phyloP scores from a whole-genome alignment of 2,888 invertebrate species.

The Tyria jacobaeae region DNA sequence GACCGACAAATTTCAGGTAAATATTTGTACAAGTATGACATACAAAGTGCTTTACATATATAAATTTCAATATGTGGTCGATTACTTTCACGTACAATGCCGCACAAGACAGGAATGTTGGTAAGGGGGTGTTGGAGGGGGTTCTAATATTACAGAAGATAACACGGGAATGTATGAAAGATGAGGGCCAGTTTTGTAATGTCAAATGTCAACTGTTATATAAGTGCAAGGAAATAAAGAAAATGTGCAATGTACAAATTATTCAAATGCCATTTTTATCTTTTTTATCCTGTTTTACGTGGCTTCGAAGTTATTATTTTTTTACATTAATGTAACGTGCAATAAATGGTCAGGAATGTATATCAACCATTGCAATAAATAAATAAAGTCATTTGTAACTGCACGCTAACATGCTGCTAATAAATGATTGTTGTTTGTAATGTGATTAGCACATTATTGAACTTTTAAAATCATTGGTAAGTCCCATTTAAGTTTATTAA shows the following conservation, averaged over 20 bases:
- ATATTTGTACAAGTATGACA: background rate
- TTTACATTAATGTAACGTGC: background rate
- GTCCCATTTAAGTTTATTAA: background rate
- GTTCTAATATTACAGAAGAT: background rate
- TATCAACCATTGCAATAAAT: background rate
- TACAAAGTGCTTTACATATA: background rate
- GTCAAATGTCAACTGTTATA: constrained; percentile 46
- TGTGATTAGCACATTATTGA: too few species aligned
- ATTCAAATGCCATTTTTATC: background rate
- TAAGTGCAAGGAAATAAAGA: constrained; percentile 33
- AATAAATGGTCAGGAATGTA: too few species aligned
- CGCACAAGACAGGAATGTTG: constrained; percentile 28
- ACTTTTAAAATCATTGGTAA: background rate
- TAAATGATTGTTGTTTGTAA: too few species aligned
- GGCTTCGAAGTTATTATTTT: too few species aligned
- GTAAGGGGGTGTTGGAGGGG: too few species aligned
- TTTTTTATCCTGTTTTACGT: background rate
- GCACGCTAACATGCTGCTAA: background rate
- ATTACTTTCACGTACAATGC: constrained; percentile 1
- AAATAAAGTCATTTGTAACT: background rate
- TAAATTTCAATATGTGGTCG: background rate
- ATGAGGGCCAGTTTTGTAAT: constrained; percentile 38
- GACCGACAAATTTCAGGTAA: background rate
- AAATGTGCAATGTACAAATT: constrained; percentile 33
- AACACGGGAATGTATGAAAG: constrained; percentile 24